Evolutionary conservation across 1,140 invertebrate genomes (phyloP), one percentile per base, ranked within the genome.

Genomic region (Drosophila sucinea): DNA sequence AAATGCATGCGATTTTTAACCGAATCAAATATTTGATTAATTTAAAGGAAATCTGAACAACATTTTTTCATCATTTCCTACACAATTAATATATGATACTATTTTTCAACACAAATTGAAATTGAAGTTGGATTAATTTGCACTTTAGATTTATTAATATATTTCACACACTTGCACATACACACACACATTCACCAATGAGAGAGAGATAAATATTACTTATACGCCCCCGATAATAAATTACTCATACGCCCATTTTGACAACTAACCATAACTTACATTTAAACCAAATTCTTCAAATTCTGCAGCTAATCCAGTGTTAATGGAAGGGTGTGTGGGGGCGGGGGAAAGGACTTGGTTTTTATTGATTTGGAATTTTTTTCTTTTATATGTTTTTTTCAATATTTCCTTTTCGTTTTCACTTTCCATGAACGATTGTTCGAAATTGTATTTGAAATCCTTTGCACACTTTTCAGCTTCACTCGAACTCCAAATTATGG

Each of bases 281-380:
- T 77, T 75, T 44, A 4, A 25, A 67, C 32, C 33, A 60, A 70
- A 60, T 77, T 60, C 63, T 63, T 32, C n/a, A 35, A 11, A 60
- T 40, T 57, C 41, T 35, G 57, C 79, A 55, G 67, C 63, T 82
- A 79, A 79, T 85, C 82, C 82, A 70, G 70, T 38, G 57, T 66
- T 62, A n/a, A 38, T n/a, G 29, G 47, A 55, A 33, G 32, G 38
- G 47, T 47, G 17, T 32, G 54, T 58, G 65, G 38, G 47, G 35
- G 11, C 25, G 29, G 25, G 56, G 29, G 72, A 40, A 72, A 57
- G 35, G 11, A 7, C 27, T 51, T 47, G 25, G 5, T 35, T 51
- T 33, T 33, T 38, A 40, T 70, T 56, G 35, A 27, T 33, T 60
- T 29, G 4, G 44, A 25, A 67, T n/a, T 61, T 56, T 51, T 81